Conservation (phyloP, 1,140 invertebrate species). For the Diorhabda elongata region DNA sequence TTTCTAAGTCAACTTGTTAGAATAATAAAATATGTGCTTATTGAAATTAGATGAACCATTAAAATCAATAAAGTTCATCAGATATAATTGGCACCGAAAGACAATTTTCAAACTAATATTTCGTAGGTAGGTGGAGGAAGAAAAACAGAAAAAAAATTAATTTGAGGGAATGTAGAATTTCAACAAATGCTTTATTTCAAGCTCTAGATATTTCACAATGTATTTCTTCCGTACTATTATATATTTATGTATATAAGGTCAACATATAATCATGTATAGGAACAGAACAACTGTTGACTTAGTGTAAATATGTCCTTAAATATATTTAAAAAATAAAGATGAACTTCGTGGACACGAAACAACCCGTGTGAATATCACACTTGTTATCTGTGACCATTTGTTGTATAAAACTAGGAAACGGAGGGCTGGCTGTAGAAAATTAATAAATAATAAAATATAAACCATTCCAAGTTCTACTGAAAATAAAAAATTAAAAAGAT, state of each 20-base stretch:
- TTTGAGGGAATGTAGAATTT: slow-evolving; percentile 41
- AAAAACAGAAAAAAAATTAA: background rate
- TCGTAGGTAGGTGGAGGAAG: slow-evolving; percentile 20
- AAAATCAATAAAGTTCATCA: no score
- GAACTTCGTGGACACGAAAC: background rate
- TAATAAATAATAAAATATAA: background rate
- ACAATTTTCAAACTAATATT: no score
- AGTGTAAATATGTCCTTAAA: slow-evolving; percentile 22
- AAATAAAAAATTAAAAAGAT: background rate
- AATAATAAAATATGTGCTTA: no score
- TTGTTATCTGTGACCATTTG: background rate
- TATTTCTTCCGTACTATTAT: slow-evolving; percentile 36
- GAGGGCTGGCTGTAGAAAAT: background rate
- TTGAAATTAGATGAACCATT: no score
- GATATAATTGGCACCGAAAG: no score
- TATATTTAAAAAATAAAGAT: slow-evolving; percentile 10
- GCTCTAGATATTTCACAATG: slow-evolving; percentile 58
- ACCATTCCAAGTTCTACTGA: background rate
- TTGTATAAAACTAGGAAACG: background rate
- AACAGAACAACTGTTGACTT: slow-evolving; percentile 38
- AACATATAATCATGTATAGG: slow-evolving; percentile 38
- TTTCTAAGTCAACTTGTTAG: no score
- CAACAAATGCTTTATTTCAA: slow-evolving; percentile 60
- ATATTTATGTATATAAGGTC: slow-evolving; percentile 45
- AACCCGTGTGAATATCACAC: slow-evolving; percentile 30